phyloP scores from a whole-genome alignment of 1,140 invertebrate genomes.

The Colletes gigas region DNA sequence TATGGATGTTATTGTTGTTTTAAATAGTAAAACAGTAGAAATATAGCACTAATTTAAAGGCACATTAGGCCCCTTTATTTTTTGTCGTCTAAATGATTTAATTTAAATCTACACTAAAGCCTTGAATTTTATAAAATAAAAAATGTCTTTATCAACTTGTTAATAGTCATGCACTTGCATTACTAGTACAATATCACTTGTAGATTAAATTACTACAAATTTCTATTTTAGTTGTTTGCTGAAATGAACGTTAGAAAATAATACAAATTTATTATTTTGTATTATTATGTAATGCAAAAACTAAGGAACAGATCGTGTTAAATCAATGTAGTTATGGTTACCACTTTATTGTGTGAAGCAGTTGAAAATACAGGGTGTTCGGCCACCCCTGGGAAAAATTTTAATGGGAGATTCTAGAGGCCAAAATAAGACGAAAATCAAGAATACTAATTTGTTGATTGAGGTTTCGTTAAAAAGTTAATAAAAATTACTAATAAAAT shows the following conservation, averaged over 20 bases:
- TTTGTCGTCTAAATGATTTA: neutral
- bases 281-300: constrained; percentile 43
- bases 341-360: constrained; percentile 53
- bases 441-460: no score
- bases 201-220: constrained; percentile 35
- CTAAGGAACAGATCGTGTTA: constrained; percentile 66
- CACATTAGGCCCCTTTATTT: neutral
- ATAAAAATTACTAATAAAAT: no score
- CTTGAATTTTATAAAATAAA: neutral
- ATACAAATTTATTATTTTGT: constrained; percentile 37
- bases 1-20: constrained; percentile 32
- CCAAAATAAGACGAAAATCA: no score
- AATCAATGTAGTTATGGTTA: constrained; percentile 79
- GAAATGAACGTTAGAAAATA: constrained; percentile 23
- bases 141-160: constrained; percentile 24
- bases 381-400: no score
- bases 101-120: neutral
- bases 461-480: no score
- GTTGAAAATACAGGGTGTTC: constrained; percentile 1
- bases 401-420: no score
- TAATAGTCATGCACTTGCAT: constrained; percentile 52
- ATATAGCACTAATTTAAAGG: neutral
- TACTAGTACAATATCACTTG: constrained; percentile 23
- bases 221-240: constrained; percentile 4
- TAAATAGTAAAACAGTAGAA: constrained; percentile 26